phyloP scores from a whole-genome alignment of 30 jellyfish, hydroid and myxozoan species.

The Sanderia malayensis region DNA sequence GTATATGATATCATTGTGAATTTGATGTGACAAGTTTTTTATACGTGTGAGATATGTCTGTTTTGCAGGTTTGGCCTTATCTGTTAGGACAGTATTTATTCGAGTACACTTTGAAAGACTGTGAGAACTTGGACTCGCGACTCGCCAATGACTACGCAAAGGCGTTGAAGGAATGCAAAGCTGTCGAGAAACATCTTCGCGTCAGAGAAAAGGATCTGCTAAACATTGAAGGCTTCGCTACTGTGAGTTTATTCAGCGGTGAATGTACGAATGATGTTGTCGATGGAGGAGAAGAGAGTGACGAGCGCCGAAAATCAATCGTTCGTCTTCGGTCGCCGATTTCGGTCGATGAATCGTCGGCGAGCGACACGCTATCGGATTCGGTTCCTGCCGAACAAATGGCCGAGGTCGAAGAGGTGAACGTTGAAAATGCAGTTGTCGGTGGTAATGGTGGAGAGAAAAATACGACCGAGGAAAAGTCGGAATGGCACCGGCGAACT shows the following conservation, averaged over 20 bases:
- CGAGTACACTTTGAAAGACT: constrained; percentile 56
- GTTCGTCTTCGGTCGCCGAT: too few species aligned
- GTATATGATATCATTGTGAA: too few species aligned
- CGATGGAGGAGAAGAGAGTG: constrained; percentile 31
- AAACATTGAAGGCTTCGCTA: constrained; percentile 88
- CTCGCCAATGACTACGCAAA: constrained; percentile 51
- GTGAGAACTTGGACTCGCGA: constrained; percentile 43
- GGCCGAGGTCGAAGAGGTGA: constrained; percentile 14
- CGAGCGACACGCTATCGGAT: constrained; percentile 57
- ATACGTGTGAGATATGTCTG: too few species aligned
- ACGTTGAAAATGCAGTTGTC: background rate
- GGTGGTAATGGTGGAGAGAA: constrained; percentile 28
- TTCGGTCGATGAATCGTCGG: constrained; percentile 44
- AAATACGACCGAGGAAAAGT: constrained; percentile 29
- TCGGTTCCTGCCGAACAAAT: constrained; percentile 10
- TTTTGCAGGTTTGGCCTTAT: constrained; percentile 97
- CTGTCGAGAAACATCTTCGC: constrained; percentile 64
- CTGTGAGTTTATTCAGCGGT: constrained; percentile 50
- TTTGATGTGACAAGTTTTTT: too few species aligned
- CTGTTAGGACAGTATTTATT: constrained; percentile 80
- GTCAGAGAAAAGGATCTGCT: constrained; percentile 83
- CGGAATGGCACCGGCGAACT: constrained; percentile 68
- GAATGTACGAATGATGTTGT: constrained; percentile 24
- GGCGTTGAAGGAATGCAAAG: constrained; percentile 79
- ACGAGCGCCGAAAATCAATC: constrained; percentile 25